Evolutionary conservation across 92 coral and sea anemone genomes (phyloP).

Genomic region (Porites divaricata): DNA sequence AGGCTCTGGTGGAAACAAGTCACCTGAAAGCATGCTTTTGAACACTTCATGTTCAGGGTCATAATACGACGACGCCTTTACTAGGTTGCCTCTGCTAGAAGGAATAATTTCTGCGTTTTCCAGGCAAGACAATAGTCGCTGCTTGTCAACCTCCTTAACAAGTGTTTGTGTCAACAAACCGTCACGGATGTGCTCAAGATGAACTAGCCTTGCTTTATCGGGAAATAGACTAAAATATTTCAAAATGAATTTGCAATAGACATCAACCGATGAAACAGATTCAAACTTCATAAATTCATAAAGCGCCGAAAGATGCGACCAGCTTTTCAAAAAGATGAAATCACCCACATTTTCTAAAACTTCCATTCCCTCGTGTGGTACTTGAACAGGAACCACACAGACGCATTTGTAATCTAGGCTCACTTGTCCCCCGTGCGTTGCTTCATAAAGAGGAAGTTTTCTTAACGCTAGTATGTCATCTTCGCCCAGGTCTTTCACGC

Average conservation of each 20-base stretch:
- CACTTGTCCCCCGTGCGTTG: constrained; percentile 42
- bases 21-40: constrained; percentile 41
- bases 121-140: constrained; percentile 12
- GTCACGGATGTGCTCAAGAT: constrained; percentile 45
- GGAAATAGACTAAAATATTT: constrained; percentile 27
- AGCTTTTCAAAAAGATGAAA: constrained; percentile 50
- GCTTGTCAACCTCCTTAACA: neutral
- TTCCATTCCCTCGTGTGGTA: constrained; percentile 57
- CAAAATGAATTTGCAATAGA: constrained; percentile 69
- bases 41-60: constrained; percentile 65
- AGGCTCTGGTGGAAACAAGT: constrained; percentile 68
- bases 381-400: constrained; percentile 25
- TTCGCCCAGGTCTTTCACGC: neutral
- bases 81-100: constrained; percentile 36
- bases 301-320: constrained; percentile 8
- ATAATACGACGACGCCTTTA: constrained; percentile 53
- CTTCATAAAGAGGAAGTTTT: constrained; percentile 56
- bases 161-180: neutral
- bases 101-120: constrained; percentile 40
- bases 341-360: constrained; percentile 4
- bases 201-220: constrained; percentile 35
- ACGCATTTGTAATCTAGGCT: constrained; percentile 6
- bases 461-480: constrained; percentile 2
- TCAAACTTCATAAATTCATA: constrained; percentile 52
- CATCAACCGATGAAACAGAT: constrained; percentile 43